Conservation (phyloP, 2,113 vertebrate species). For the Maccullochella peelii region DNA sequence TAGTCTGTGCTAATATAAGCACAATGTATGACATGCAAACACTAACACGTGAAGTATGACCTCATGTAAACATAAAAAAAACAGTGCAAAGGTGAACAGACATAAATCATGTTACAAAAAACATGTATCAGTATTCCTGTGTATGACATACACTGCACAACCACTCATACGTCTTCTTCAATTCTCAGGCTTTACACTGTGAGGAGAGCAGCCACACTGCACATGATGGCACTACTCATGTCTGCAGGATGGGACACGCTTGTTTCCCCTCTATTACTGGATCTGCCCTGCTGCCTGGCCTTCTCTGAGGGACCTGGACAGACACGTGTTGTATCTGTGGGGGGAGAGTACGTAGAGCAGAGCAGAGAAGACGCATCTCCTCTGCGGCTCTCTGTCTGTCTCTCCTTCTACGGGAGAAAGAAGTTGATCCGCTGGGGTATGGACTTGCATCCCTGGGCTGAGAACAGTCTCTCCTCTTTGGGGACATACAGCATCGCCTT, state of each 20-base stretch:
- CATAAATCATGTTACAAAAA: constrained; percentile 34
- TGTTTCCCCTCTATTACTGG: constrained; percentile 23
- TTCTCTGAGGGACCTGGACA: constrained; percentile 55
- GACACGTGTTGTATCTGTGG: constrained; percentile 47
- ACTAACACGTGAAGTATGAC: constrained; percentile 22
- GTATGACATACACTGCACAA: background rate
- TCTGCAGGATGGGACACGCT: constrained; percentile 26
- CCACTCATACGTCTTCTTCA: constrained; percentile 4
- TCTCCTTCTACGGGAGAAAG: constrained; percentile 85
- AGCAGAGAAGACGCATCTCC: constrained; percentile 40
- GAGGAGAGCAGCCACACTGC: constrained; percentile 29
- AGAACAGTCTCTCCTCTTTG: constrained; percentile 92
- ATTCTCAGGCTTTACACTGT: constrained; percentile 20
- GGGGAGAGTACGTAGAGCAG: constrained; percentile 32
- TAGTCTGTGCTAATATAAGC: constrained; percentile 31
- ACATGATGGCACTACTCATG: background rate
- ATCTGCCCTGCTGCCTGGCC: constrained; percentile 39
- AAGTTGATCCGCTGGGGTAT: constrained; percentile 94
- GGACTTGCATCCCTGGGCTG: constrained; percentile 96
- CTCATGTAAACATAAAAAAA: constrained; percentile 26
- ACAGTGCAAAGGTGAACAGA: constrained; percentile 9
- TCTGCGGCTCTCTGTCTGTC: constrained; percentile 15
- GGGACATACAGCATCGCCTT: constrained; percentile 93
- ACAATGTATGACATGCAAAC: constrained; percentile 39
- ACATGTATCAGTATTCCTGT: constrained; percentile 7